Evolutionary conservation across 2,113 vertebrate genomes (phyloP).

Genomic region (Eurypyga helias): DNA sequence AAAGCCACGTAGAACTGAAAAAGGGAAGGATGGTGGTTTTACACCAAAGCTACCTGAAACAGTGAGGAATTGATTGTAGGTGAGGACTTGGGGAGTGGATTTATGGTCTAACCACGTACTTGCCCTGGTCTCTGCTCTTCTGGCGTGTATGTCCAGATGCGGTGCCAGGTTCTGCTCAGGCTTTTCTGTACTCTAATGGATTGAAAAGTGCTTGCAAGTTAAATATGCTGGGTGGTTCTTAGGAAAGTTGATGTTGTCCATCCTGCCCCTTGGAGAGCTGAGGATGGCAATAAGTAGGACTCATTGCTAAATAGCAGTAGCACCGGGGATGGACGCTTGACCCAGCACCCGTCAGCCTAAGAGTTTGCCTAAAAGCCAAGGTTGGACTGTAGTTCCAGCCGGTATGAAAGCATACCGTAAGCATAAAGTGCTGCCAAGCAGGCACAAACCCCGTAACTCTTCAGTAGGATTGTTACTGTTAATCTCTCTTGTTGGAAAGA

Average conservation of each 20-base stretch:
- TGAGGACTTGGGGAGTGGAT: not conserved
- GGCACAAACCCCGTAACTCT: not conserved
- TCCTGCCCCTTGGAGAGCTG: not conserved
- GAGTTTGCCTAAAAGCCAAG: not conserved
- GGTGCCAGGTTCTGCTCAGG: not conserved
- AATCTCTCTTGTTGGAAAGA: not conserved
- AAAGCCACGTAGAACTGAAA: not conserved
- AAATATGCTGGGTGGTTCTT: not conserved
- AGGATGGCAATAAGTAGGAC: not conserved
- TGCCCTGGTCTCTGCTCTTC: not conserved
- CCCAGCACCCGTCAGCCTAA: not conserved
- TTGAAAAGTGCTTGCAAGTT: not conserved
- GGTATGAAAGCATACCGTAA: fast-evolving
- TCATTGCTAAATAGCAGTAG: not conserved
- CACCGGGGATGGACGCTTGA: not conserved
- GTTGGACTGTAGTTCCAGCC: not conserved
- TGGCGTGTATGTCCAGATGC: not conserved
- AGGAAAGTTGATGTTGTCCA: not conserved
- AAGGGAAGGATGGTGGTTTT: not conserved
- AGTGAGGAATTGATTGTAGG: not conserved
- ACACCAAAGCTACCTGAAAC: not conserved
- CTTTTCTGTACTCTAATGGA: not conserved
- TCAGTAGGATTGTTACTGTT: not conserved
- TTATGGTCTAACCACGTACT: not conserved
- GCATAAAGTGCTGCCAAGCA: not conserved